Percentiles rank a stretch among this genome's conserved stretches.
These are phyloP conservation scores for Motacilla alba DNA, from an alignment of 2,113 vertebrate genomes.

Conservation along the genomic window DNA sequence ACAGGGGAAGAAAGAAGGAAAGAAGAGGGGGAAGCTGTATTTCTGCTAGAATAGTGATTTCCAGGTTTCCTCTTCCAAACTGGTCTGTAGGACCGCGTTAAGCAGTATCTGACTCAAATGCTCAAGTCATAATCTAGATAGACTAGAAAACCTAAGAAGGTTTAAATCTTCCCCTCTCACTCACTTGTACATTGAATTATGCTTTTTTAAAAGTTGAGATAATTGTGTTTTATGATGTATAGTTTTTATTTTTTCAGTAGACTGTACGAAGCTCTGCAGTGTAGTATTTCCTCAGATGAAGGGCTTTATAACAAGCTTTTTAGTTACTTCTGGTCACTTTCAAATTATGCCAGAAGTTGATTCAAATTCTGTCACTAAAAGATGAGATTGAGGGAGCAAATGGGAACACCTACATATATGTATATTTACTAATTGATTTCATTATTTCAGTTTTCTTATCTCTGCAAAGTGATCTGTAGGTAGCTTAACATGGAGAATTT, in stretches of 20 bases:
- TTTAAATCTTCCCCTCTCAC: background rate
- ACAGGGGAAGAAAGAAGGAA: background rate
- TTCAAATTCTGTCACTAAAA: background rate
- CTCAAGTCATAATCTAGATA: background rate
- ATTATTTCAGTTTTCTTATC: background rate
- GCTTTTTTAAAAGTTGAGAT: background rate
- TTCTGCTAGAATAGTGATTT: background rate
- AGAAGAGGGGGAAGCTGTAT: background rate
- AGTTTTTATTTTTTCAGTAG: background rate
- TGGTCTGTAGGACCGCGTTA: background rate
- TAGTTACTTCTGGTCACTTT: background rate
- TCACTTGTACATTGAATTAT: background rate
- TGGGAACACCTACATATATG: background rate
- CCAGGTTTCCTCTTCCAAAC: background rate
- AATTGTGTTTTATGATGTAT: background rate
- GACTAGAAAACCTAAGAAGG: background rate
- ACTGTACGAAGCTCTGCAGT: background rate
- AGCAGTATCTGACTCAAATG: background rate
- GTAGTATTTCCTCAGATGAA: background rate
- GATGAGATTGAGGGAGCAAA: background rate
- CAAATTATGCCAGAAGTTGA: background rate
- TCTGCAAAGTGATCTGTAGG: background rate
- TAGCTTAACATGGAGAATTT: background rate
- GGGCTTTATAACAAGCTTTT: background rate
- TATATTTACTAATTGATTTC: background rate